Conservation (phyloP, 2,113 vertebrate species). For the Parus major region DNA sequence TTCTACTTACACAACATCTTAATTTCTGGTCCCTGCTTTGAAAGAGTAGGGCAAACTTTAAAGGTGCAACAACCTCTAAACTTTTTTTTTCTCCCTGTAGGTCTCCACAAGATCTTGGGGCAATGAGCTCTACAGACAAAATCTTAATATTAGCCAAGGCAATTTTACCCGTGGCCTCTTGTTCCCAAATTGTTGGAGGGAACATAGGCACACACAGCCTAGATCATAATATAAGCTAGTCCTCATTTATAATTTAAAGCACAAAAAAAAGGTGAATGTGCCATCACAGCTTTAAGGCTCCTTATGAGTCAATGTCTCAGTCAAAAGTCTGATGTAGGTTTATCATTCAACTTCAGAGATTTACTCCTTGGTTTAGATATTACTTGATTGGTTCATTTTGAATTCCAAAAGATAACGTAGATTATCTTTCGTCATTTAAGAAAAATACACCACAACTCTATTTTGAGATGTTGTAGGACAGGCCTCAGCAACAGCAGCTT, state of each 20-base stretch:
- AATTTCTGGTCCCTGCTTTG: neutral
- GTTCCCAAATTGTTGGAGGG: neutral
- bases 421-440: neutral
- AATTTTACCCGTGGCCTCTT: neutral
- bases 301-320: neutral
- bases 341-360: constrained; percentile 8
- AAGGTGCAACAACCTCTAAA: neutral
- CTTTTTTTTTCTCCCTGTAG: neutral
- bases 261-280: neutral
- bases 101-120: neutral
- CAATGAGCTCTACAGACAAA: neutral
- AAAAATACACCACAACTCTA: neutral
- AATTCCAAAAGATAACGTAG: neutral
- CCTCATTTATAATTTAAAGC: neutral
- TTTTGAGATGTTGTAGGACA: neutral
- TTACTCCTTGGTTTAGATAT: neutral
- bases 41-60: neutral
- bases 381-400: neutral
- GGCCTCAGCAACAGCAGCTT: neutral
- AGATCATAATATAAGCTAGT: neutral
- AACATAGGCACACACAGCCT: neutral
- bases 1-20: neutral
- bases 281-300: neutral
- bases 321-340: neutral
- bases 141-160: neutral